Evolutionary conservation across 2,113 vertebrate species (phyloP).

Genomic region (Taurulus bubalis): DNA sequence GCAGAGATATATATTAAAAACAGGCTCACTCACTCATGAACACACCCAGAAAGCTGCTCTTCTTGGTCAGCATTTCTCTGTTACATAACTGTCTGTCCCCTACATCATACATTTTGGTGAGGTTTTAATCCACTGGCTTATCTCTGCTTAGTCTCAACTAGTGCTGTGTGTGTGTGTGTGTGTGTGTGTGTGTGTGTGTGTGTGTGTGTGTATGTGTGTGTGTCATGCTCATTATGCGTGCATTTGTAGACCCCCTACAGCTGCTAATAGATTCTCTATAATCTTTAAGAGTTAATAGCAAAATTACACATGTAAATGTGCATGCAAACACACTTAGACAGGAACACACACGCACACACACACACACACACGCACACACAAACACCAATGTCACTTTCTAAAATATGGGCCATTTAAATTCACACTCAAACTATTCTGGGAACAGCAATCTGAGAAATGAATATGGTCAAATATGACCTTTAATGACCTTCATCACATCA

Average conservation of each 20-base stretch:
- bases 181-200: neutral
- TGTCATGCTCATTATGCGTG: constrained; percentile 42
- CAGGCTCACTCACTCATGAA: neutral
- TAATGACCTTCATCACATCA: neutral
- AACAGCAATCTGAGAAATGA: constrained; percentile 4
- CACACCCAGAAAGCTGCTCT: constrained; percentile 23
- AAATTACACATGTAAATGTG: constrained; percentile 20
- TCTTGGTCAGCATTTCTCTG: constrained; percentile 60
- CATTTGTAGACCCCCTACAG: constrained; percentile 42
- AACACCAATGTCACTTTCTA: neutral
- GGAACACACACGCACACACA: neutral
- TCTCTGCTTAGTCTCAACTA: constrained; percentile 48
- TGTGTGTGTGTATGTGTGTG: neutral
- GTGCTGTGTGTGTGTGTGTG: constrained; percentile 10
- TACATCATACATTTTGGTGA: constrained; percentile 53
- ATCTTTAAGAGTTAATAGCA: constrained; percentile 41
- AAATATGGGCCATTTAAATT: neutral
- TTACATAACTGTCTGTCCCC: constrained; percentile 69
- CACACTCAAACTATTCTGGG: constrained; percentile 16
- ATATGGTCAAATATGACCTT: neutral
- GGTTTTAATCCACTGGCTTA: constrained; percentile 67
- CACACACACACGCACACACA: neutral
- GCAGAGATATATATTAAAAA: constrained; percentile 10
- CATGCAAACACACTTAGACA: constrained; percentile 26
- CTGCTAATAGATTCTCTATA: constrained; percentile 45